Percentiles rank a stretch among this genome's conserved stretches.
phyloP scores from a whole-genome alignment of 2,888 invertebrate species.

The Scaptomyza cyrtandrae region DNA sequence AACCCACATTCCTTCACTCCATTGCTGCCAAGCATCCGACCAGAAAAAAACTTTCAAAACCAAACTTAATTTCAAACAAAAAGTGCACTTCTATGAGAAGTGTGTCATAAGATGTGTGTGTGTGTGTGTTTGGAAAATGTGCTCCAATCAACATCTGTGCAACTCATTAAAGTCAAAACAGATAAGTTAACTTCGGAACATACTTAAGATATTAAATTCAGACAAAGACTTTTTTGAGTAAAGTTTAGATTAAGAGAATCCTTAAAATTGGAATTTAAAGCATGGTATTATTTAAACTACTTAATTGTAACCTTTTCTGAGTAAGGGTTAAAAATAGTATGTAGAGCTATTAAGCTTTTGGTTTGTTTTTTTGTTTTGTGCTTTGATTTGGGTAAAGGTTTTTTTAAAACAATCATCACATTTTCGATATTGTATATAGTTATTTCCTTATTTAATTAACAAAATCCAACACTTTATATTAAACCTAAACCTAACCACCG shows the following conservation, averaged over 20 bases:
- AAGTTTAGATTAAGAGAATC: not conserved
- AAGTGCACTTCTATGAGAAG: slow-evolving; percentile 8
- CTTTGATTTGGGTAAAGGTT: no score
- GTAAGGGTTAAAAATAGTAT: no score
- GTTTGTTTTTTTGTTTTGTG: no score
- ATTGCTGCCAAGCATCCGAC: slow-evolving; percentile 14
- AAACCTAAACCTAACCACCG: not conserved
- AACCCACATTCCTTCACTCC: not conserved
- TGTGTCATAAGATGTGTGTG: slow-evolving; percentile 1
- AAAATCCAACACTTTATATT: not conserved
- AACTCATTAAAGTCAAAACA: slow-evolving; percentile 3
- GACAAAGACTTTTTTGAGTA: not conserved
- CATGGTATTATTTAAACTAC: no score
- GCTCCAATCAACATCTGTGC: slow-evolving; percentile 10
- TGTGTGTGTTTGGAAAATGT: not conserved
- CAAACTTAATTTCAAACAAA: slow-evolving; percentile 7
- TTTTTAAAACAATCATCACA: no score
- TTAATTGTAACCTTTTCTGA: no score
- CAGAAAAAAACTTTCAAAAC: not conserved
- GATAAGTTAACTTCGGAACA: not conserved
- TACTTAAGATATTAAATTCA: not conserved
- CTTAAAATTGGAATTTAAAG: no score
- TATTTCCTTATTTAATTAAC: not conserved
- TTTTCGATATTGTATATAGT: no score
- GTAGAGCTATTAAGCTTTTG: no score